Evolutionary conservation across 2,888 invertebrate genomes (phyloP).

Genomic region (Margaritifera margaritifera): DNA sequence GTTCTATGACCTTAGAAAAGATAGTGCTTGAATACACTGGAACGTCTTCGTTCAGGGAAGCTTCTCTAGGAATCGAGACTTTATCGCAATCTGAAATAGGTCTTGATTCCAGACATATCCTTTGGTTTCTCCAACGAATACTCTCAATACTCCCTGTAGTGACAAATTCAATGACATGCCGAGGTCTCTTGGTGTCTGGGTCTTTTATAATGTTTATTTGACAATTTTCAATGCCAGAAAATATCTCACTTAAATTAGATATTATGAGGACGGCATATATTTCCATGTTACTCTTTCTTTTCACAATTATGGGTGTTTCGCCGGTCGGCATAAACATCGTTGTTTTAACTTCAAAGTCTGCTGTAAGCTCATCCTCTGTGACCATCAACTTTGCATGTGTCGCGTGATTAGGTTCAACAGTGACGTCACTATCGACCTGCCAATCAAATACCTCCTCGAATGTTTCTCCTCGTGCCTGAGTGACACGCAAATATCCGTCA

Average conservation of each 20-base stretch:
- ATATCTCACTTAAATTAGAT: constrained; percentile 51
- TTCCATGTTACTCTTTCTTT: constrained; percentile 45
- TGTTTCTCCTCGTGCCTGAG: constrained; percentile 46
- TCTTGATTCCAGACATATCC: constrained; percentile 48
- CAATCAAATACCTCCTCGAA: constrained; percentile 54
- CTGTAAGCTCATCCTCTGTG: constrained; percentile 53
- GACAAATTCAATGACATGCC: constrained; percentile 23
- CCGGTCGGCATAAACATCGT: constrained; percentile 55
- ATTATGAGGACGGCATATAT: constrained; percentile 53
- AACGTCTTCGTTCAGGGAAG: constrained; percentile 20
- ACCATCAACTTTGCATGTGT: constrained; percentile 49
- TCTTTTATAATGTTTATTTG: constrained; percentile 43
- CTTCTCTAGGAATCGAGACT: constrained; percentile 1
- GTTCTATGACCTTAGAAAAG: constrained; percentile 44
- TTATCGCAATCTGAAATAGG: constrained; percentile 21
- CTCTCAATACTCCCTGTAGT: constrained; percentile 36
- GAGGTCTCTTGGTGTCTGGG: constrained; percentile 30
- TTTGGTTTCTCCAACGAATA: constrained; percentile 43
- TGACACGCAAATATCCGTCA: constrained; percentile 50
- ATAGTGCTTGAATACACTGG: constrained; percentile 44
- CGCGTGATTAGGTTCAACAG: constrained; percentile 53
- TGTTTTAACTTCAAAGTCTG: constrained; percentile 55
- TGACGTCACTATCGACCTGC: constrained; percentile 59
- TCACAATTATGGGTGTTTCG: constrained; percentile 52
- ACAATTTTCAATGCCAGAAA: constrained; percentile 42